phyloP scores from a whole-genome alignment of 2,113 vertebrate genomes.

The Xenopus laevis region DNA sequence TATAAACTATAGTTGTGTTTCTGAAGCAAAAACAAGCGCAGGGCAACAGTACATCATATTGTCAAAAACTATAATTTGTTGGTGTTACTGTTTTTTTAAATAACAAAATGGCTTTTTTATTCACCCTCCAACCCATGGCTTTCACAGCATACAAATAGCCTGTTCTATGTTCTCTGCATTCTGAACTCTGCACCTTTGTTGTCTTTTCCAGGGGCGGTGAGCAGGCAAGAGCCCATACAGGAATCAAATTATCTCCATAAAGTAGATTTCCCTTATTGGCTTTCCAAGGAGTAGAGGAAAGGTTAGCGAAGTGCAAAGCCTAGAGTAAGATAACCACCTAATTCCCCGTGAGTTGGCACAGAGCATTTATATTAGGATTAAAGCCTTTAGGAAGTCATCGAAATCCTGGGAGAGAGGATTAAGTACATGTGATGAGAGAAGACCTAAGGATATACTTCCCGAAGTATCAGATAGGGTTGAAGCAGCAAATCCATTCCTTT shows the following conservation, averaged over 20 bases:
- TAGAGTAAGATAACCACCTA: not conserved
- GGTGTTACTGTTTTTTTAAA: no score
- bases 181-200: not conserved
- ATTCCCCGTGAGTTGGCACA: not conserved
- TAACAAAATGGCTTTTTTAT: no score
- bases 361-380: constrained; percentile 5
- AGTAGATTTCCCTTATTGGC: constrained; percentile 1
- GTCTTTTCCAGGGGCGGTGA: not conserved
- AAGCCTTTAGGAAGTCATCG: constrained; percentile 1
- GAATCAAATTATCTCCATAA: not conserved
- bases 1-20: no score
- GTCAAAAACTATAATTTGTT: no score
- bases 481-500: not conserved
- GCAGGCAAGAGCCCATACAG: not conserved
- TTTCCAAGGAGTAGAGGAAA: not conserved
- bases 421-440: not conserved
- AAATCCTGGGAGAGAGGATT: not conserved
- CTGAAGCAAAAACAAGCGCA: no score
- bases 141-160: not conserved
- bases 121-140: no score
- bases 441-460: not conserved
- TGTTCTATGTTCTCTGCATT: not conserved
- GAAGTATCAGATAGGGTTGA: not conserved
- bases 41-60: no score
- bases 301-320: not conserved